These are phyloP conservation scores for Lithobates pipiens DNA, from an alignment of 2,797 vertebrate genomes.

Conservation along the genomic window DNA sequence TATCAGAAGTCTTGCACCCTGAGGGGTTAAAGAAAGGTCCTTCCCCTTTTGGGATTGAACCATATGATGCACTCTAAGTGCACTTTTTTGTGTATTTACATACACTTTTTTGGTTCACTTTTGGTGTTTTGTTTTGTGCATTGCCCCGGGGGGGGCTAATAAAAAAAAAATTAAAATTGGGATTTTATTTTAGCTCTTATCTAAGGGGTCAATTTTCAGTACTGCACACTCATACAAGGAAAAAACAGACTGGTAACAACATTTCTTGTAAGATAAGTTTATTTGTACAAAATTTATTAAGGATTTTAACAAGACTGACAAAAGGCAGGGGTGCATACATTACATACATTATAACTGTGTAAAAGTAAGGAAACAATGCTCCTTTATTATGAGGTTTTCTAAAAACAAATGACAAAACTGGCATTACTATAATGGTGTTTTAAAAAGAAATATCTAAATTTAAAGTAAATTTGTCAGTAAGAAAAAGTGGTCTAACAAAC, in stretches of 20 bases:
- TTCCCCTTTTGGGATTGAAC: no score
- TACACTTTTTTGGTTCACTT: no score
- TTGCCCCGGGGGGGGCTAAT: no score
- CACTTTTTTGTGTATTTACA: no score
- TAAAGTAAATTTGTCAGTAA: not conserved
- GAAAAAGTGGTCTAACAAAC: not conserved
- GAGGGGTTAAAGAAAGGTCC: no score
- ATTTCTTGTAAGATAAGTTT: slow-evolving; percentile 7
- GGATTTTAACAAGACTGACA: slow-evolving; percentile 15
- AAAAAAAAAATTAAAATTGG: no score
- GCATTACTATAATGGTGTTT: not conserved
- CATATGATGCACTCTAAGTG: no score
- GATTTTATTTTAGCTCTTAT: no score
- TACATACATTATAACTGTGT: not conserved
- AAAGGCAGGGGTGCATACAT: not conserved
- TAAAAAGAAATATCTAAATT: not conserved
- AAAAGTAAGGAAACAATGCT: not conserved
- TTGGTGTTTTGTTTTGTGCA: no score
- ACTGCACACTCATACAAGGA: not conserved
- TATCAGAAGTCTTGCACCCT: no score
- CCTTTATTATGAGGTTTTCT: not conserved
- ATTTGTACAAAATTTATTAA: slow-evolving; percentile 25
- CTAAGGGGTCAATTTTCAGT: no score
- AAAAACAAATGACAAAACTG: not conserved
- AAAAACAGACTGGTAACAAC: not conserved